Conservation (phyloP, 2,888 invertebrate species). For the Aphodius sticticus region DNA sequence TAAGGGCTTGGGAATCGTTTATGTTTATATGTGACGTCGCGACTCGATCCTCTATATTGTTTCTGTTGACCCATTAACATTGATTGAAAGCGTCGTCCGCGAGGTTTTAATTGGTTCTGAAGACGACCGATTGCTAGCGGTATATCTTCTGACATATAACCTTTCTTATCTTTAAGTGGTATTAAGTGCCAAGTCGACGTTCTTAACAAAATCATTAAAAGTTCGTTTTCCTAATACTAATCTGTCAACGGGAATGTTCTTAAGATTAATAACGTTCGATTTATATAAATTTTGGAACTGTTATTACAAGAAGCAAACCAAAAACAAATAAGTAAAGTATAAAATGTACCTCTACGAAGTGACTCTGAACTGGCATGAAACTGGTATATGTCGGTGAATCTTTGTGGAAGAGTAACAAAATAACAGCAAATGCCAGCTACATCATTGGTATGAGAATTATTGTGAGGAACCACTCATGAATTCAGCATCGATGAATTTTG, state of each 20-base stretch:
- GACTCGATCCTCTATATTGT: not conserved
- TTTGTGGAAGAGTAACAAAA: too few relatives aligned
- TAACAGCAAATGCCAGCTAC: too few relatives aligned
- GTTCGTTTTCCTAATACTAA: not conserved
- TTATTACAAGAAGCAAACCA: not conserved
- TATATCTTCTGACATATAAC: not conserved
- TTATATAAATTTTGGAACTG: not conserved
- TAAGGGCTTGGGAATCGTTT: not conserved
- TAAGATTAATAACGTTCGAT: not conserved
- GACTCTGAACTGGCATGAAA: too few relatives aligned
- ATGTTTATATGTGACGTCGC: not conserved
- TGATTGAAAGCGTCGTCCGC: not conserved
- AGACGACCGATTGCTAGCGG: not conserved
- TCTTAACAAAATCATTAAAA: not conserved
- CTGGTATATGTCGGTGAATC: too few relatives aligned
- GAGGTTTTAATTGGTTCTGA: not conserved
- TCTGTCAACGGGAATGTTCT: not conserved
- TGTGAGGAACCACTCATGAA: too few relatives aligned
- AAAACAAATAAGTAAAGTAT: too few relatives aligned
- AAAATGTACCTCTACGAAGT: too few relatives aligned
- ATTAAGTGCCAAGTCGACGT: not conserved
- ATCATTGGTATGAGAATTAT: too few relatives aligned
- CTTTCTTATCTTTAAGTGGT: not conserved
- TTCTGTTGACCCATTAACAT: not conserved
- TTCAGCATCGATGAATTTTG: too few relatives aligned